Evolutionary conservation across 2,888 invertebrate genomes (phyloP).

Genomic region (Drosophila pegasa): DNA sequence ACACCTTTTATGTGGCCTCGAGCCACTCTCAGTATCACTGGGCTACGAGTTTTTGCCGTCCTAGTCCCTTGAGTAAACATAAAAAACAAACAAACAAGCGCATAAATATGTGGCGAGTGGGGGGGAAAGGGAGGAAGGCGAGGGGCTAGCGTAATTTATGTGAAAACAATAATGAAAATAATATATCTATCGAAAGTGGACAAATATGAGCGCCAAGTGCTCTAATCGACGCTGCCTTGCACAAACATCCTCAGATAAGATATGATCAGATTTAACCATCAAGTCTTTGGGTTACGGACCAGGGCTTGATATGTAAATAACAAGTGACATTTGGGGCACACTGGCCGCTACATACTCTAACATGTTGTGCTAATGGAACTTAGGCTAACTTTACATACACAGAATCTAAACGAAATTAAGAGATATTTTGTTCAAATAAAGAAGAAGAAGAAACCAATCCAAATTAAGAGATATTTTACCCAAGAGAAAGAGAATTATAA

Average conservation of each 20-base stretch:
- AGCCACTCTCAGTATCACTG: constrained; percentile 28
- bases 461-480: no score
- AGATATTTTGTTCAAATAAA: no score
- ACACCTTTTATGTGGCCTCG: constrained; percentile 17
- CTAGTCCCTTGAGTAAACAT: constrained; percentile 51
- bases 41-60: constrained; percentile 26
- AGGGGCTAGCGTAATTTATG: no score
- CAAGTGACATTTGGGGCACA: background rate
- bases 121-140: no score
- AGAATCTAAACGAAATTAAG: no score
- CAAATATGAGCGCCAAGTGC: constrained; percentile 8
- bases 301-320: background rate
- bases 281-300: background rate
- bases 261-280: constrained; percentile 10
- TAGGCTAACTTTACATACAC: background rate
- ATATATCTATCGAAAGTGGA: constrained; percentile 13
- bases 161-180: constrained; percentile 8
- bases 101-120: constrained; percentile 33
- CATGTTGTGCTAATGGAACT: background rate
- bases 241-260: constrained; percentile 12
- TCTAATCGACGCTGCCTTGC: background rate
- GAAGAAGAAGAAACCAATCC: no score
- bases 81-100: constrained; percentile 46
- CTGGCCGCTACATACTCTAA: background rate
- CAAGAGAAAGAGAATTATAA: no score